These are phyloP conservation scores for Cheirogaleus medius DNA, from an alignment of 2,113 vertebrate genomes.

Conservation along the genomic window DNA sequence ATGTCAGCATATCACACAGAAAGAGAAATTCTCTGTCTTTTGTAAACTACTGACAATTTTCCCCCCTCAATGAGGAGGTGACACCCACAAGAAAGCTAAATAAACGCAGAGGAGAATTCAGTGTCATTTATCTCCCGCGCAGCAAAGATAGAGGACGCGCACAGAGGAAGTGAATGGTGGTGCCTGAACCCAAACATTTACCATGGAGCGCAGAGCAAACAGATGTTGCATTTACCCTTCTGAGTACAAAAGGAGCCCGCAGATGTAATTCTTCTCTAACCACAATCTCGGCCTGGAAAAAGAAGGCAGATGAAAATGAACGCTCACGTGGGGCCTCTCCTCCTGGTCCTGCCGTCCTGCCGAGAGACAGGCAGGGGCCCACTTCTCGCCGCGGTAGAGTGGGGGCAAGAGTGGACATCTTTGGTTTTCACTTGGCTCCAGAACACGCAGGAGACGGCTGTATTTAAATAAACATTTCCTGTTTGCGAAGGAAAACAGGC, in stretches of 20 bases:
- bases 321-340: background rate
- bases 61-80: conserved; percentile 41
- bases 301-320: conserved; percentile 53
- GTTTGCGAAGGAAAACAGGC: conserved; percentile 75
- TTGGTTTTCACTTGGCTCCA: conserved; percentile 73
- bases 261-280: conserved; percentile 69
- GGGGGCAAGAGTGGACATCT: conserved; percentile 73
- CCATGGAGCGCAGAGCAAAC: conserved; percentile 74
- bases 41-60: conserved; percentile 65
- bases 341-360: background rate
- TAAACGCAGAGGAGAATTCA: conserved; percentile 65
- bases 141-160: conserved; percentile 2
- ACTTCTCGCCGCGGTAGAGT: conserved; percentile 22
- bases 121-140: background rate
- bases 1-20: conserved; percentile 33
- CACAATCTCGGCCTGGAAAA: conserved; percentile 56
- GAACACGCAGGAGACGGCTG: conserved; percentile 75
- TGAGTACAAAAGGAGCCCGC: conserved; percentile 66
- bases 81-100: conserved; percentile 75
- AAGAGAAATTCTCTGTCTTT: conserved; percentile 53
- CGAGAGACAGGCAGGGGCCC: conserved; percentile 10
- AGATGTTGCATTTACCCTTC: conserved; percentile 73
- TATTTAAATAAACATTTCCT: conserved; percentile 83
- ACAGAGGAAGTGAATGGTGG: conserved; percentile 53
- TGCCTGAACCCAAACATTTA: conserved; percentile 69